phyloP scores from a whole-genome alignment of 2,113 vertebrate species.

The Cebidichthys violaceus region DNA sequence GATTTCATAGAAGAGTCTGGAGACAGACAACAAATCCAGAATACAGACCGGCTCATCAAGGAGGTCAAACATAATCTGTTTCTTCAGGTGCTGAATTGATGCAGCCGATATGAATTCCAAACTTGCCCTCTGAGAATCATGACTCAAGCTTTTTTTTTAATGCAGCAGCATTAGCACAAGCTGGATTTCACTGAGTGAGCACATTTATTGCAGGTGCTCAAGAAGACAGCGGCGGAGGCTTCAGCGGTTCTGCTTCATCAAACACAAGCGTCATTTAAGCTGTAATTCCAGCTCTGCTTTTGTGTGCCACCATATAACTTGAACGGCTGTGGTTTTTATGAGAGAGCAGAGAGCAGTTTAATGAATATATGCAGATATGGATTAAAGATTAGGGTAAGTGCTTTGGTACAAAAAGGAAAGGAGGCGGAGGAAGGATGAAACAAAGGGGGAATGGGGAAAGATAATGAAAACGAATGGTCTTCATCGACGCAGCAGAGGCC shows the following conservation, averaged over 20 bases:
- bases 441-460: neutral
- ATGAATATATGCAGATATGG: constrained; percentile 17
- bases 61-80: constrained; percentile 2
- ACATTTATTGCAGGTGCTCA: constrained; percentile 29
- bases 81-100: constrained; percentile 25
- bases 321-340: neutral
- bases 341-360: constrained; percentile 16
- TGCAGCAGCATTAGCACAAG: constrained; percentile 28
- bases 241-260: neutral
- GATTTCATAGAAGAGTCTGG: constrained; percentile 7
- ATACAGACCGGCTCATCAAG: neutral
- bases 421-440: neutral
- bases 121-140: constrained; percentile 26
- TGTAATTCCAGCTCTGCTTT: neutral
- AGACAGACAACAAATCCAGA: neutral
- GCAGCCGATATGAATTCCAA: neutral
- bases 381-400: constrained; percentile 10
- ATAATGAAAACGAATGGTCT: neutral
- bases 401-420: constrained; percentile 5
- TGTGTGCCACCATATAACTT: neutral
- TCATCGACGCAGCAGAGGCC: too few species aligned
- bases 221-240: neutral
- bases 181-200: neutral
- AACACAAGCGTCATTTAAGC: neutral
- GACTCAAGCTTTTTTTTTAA: constrained; percentile 40